These are phyloP conservation scores for Leptobrachium ailaonicum DNA, from an alignment of 2,113 vertebrate genomes.

Conservation along the genomic window DNA sequence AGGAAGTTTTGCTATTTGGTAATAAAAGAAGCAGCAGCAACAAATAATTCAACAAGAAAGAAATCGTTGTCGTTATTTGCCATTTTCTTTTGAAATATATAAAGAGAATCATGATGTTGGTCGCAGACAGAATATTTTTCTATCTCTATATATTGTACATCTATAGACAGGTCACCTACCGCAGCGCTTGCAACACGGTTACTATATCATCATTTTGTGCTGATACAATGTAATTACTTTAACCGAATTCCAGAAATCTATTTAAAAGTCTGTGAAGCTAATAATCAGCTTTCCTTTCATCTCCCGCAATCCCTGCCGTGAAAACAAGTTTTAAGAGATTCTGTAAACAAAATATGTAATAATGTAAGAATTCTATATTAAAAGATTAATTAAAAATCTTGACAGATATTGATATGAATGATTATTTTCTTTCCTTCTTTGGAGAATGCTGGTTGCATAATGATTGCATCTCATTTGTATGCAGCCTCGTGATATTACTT, in stretches of 20 bases:
- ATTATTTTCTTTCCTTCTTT: slow-evolving; percentile 31
- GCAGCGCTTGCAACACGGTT: no score
- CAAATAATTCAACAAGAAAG: no score
- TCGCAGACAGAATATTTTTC: no score
- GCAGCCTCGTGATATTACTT: slow-evolving; percentile 47
- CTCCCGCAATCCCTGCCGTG: background rate
- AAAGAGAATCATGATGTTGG: no score
- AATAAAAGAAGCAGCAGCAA: no score
- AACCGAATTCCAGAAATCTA: background rate
- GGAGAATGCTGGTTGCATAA: slow-evolving; percentile 45
- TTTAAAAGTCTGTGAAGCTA: background rate
- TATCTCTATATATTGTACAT: no score
- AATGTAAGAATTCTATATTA: slow-evolving; percentile 55
- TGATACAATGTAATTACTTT: background rate
- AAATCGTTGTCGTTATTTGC: no score
- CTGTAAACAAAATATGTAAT: slow-evolving; percentile 54
- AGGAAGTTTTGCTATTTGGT: no score
- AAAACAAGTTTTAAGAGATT: slow-evolving; percentile 45
- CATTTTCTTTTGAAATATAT: no score
- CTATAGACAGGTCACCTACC: no score
- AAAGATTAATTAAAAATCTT: slow-evolving; percentile 60
- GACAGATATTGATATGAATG: slow-evolving; percentile 49
- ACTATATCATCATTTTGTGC: no score
- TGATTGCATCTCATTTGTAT: slow-evolving; percentile 54
- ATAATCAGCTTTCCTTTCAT: background rate